Evolutionary conservation across 2,797 vertebrate species (phyloP).

Genomic region (Phoeniculus purpureus): DNA sequence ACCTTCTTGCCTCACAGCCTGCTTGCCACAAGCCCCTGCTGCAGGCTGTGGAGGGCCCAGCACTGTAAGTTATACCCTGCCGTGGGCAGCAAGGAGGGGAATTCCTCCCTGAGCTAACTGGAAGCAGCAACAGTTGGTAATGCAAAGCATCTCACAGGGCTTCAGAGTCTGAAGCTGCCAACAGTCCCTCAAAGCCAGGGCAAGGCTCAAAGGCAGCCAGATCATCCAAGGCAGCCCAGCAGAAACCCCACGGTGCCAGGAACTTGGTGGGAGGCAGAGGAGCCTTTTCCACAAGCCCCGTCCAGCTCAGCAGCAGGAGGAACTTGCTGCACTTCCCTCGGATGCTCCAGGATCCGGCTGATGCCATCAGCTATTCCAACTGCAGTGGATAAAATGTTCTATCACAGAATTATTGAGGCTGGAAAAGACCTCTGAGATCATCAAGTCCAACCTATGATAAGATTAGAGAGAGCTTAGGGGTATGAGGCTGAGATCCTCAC

Average conservation of each 20-base stretch:
- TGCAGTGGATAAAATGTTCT: neutral
- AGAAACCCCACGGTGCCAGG: neutral
- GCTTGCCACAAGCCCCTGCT: neutral
- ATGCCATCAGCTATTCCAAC: neutral
- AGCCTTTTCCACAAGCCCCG: neutral
- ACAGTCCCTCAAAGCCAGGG: neutral
- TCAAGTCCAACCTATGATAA: too few relatives aligned
- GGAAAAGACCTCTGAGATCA: too few relatives aligned
- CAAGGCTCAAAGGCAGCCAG: neutral
- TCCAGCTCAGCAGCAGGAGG: neutral
- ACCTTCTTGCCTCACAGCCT: neutral
- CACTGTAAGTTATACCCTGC: neutral
- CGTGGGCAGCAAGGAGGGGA: neutral
- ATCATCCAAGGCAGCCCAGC: neutral
- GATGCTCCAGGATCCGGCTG: neutral
- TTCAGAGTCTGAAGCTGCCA: constrained; percentile 7
- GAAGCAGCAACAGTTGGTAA: constrained; percentile 40
- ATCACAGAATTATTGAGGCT: too few relatives aligned
- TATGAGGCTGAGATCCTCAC: neutral
- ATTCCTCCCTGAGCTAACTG: neutral
- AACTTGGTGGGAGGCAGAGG: neutral
- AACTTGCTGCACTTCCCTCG: neutral
- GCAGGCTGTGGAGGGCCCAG: neutral
- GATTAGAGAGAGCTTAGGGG: neutral
- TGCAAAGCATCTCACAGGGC: constrained; percentile 3